These are phyloP conservation scores for Ochotona princeps DNA, from an alignment of 2,113 vertebrate species.

Conservation along the genomic window DNA sequence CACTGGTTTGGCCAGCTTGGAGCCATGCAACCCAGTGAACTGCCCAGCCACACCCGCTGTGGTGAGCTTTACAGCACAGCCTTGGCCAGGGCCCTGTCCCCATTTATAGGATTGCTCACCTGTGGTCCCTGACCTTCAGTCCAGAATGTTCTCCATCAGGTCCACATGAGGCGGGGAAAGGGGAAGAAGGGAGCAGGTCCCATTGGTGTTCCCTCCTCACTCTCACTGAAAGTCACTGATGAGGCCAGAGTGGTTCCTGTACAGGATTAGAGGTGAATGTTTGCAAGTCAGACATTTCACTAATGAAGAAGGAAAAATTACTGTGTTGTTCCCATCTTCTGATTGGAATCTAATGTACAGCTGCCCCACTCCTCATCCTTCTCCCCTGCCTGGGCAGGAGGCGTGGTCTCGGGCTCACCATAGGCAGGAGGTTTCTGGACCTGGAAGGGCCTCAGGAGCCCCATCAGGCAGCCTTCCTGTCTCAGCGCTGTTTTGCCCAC, in stretches of 20 bases:
- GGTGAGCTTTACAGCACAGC: background rate
- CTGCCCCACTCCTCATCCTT: background rate
- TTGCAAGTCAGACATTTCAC: background rate
- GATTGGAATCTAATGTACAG: background rate
- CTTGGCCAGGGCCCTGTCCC: too few relatives aligned
- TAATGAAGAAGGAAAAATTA: background rate
- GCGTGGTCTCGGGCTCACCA: too few relatives aligned
- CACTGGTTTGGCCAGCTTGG: background rate
- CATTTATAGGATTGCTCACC: background rate
- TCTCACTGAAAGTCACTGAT: background rate
- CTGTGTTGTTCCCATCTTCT: background rate
- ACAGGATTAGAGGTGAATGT: conserved; percentile 14
- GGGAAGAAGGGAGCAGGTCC: too few relatives aligned
- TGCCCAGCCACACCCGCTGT: background rate
- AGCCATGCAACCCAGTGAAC: background rate
- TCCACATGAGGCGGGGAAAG: background rate
- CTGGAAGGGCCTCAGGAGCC: background rate
- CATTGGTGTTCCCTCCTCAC: background rate
- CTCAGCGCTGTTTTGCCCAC: background rate
- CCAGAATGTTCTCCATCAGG: background rate
- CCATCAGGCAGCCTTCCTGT: background rate
- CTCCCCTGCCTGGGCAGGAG: background rate
- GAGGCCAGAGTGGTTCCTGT: background rate
- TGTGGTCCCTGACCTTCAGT: background rate
- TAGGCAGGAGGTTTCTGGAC: background rate